A percentile compares a stretch with the other conserved stretches of the same genome.
Evolutionary conservation across 2,797 vertebrate species (phyloP).

Genomic region (Schizothorax lantsangensis): DNA sequence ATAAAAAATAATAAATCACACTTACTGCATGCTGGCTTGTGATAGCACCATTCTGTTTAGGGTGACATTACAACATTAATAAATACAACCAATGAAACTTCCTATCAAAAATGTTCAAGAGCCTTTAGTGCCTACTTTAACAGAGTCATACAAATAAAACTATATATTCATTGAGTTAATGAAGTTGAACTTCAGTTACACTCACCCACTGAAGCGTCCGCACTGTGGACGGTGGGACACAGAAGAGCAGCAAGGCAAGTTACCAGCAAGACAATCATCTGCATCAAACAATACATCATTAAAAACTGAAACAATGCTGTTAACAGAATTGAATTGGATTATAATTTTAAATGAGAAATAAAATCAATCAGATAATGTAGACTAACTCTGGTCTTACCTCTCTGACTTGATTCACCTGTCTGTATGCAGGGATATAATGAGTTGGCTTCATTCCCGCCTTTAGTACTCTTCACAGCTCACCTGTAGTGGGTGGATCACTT

Average conservation of each 20-base stretch:
- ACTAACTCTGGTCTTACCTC: neutral
- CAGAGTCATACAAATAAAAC: neutral
- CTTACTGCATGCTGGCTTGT: conserved; percentile 55
- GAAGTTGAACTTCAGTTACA: neutral
- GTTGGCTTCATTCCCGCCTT: neutral
- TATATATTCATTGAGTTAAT: neutral
- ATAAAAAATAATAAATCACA: neutral
- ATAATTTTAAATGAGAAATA: neutral
- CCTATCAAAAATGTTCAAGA: neutral
- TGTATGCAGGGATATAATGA: neutral
- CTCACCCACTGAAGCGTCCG: neutral
- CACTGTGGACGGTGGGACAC: neutral
- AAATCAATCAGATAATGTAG: neutral
- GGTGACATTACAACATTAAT: neutral
- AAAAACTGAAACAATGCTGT: neutral
- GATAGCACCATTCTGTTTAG: conserved; percentile 56
- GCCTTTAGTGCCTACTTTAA: neutral
- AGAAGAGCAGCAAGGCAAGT: neutral
- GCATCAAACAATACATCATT: neutral
- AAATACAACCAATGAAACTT: neutral
- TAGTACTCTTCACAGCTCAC: conserved; percentile 5
- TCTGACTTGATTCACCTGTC: neutral
- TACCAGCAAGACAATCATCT: conserved; percentile 17
- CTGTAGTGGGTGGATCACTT: conserved; percentile 13
- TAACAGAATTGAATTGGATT: neutral